Evolutionary conservation across 2,113 vertebrate genomes (phyloP), one percentile per base, ranked within the genome.

Genomic region (Phycodurus eques): DNA sequence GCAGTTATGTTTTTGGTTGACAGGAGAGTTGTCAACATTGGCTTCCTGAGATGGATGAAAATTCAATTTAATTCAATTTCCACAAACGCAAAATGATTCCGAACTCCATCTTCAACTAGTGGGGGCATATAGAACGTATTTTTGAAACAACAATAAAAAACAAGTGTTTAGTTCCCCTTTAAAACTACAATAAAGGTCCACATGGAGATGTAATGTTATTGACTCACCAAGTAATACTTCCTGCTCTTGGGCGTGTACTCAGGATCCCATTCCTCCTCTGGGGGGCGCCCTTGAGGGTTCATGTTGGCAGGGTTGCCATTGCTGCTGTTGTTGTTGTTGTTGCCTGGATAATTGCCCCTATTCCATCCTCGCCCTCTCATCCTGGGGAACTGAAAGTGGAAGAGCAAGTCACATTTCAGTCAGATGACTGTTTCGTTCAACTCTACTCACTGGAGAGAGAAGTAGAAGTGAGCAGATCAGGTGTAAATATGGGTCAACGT

Each of bases 211-310:
- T 15, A 51, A 51, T 3, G 19, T n/a, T 8, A 6, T 22, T 15
- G 17, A 93, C 96, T 15, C 93, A 99, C 98, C 96, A 98, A 86
- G 87, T 98, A 99, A 88, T 99, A 99, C 82, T 98, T 99, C 91
- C 97, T 96, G 95, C 98, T 99, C 89, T 99, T 99, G 4, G 98
- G 97, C 0, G 96, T 99, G 80, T 99, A 98, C 71, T 99, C 97
- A 0, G 97, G 98, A 79, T 98, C 96, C 97, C 97, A 98, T 63
- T 99, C 97, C 82, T 99, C 98, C 62, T 99, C 98, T 0, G 94
- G 92, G 74, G 78, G 95, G 63, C 95, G 93, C 76, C 80, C 92
- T 80, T 91, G 94, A 86, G 87, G 95, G 81, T 6, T 93, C 88
- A 88, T 70, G 85, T 89, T 95, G 68, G 93, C 90, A 5, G 92